Evolutionary conservation across 2,888 invertebrate species (phyloP), one percentile per base, ranked within the genome.

Genomic region (Ptychoptera albimana): DNA sequence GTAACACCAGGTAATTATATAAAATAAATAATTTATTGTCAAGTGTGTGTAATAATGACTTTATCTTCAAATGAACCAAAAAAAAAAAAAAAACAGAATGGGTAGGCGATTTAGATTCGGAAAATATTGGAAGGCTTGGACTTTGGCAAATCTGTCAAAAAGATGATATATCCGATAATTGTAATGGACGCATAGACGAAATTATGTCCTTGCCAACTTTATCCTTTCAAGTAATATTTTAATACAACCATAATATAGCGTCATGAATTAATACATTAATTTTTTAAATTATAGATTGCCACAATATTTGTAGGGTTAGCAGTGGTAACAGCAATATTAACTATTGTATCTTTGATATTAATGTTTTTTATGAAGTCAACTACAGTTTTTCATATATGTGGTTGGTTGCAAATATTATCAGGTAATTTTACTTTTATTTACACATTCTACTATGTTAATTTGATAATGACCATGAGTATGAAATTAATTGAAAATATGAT

Each of bases 391-490:
- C 83, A 87, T 59, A 77, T 93, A 49, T 93, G 93, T 60, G 94
- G 88, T 39, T 92, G 91, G 88, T 74, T 96, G 70, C 96, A 96
- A 66, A 73, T 92, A n/a, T 70, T 93, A 53, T 91, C 93, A 59
- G 93, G 96, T 97, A 64, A 78, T 75, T n/a, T 34, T 34, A 34
- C 4, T 7, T 34, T 34, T 34, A 8, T 34, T 34, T 34, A 7
- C 8, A 31, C 7, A 31, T 31, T 7, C 31, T 7, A n/a, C 4
- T 34, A n/a, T 34, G 10, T 34, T 10, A 34, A n/a, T n/a, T n/a
- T 34, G 34, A n/a, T n/a, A n/a, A 34, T 34, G 34, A n/a, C 34
- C 34, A n/a, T 34, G 10, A n/a, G n/a, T 34, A 34, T 34, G 11
- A 34, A 34, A 7, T 15, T 15, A 37, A n/a, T 11, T 15, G 15